phyloP scores from a whole-genome alignment of 2,888 invertebrate species.

The Rutpela maculata region DNA sequence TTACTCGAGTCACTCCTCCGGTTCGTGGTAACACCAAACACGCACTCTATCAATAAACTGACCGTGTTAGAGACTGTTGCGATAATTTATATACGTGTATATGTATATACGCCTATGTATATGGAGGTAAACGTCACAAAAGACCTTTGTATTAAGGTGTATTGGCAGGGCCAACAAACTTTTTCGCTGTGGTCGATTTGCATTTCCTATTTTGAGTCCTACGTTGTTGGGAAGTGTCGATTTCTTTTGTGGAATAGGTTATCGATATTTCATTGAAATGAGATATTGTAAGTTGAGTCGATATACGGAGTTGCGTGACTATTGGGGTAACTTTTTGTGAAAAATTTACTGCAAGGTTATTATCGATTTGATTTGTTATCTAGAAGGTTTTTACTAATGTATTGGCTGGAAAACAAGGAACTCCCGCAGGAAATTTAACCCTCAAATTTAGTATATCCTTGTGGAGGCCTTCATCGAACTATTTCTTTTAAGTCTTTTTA shows the following conservation, averaged over 20 bases:
- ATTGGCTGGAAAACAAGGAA: too few relatives aligned
- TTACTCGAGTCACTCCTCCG: slow-evolving; percentile 9
- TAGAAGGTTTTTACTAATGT: too few relatives aligned
- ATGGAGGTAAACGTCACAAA: not conserved
- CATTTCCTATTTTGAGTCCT: not conserved
- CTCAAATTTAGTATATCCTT: too few relatives aligned
- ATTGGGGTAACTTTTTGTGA: not conserved
- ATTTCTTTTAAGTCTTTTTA: too few relatives aligned
- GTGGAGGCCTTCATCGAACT: too few relatives aligned
- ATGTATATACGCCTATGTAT: not conserved
- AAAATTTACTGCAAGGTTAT: not conserved
- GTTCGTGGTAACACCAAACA: slow-evolving; percentile 11
- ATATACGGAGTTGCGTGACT: slow-evolving; percentile 6
- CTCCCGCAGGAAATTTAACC: too few relatives aligned
- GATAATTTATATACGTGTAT: not conserved
- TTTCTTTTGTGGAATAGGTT: slow-evolving; percentile 5
- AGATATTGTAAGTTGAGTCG: not conserved
- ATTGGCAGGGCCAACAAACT: not conserved
- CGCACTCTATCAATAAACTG: slow-evolving; percentile 15
- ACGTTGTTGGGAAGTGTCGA: not conserved
- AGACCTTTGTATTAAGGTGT: slow-evolving; percentile 13
- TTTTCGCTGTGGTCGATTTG: not conserved
- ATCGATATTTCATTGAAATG: slow-evolving; percentile 14
- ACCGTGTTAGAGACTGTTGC: slow-evolving; percentile 15
- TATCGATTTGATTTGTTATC: too few relatives aligned